These are phyloP conservation scores for Pluvialis apricaria DNA, from an alignment of 2,113 vertebrate species.

Conservation along the genomic window DNA sequence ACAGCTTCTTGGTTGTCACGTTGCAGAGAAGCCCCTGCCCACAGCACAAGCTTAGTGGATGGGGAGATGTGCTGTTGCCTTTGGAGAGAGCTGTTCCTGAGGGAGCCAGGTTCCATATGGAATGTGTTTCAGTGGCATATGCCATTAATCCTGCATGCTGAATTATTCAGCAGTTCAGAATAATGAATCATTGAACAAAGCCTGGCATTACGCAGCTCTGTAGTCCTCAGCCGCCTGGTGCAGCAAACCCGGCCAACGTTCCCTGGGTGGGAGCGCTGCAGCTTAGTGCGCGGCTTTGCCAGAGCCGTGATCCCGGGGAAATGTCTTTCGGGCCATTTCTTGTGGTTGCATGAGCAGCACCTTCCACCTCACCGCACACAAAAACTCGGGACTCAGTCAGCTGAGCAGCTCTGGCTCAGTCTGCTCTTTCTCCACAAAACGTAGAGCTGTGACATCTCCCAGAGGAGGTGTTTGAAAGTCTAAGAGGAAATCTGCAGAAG, in stretches of 20 bases:
- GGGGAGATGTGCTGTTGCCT: neutral
- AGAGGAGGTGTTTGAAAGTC: accelerated
- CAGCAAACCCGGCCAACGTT: neutral
- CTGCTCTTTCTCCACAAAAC: neutral
- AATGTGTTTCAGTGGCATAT: neutral
- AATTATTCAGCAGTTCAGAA: conserved; percentile 35
- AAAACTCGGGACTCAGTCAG: neutral
- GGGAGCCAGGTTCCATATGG: neutral
- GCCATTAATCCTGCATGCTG: neutral
- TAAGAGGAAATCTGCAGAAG: neutral
- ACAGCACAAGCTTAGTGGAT: neutral
- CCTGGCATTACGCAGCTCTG: neutral
- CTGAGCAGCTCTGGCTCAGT: neutral
- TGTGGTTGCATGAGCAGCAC: neutral
- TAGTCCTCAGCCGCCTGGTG: neutral
- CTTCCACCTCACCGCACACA: neutral
- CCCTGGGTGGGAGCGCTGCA: neutral
- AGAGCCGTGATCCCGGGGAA: neutral
- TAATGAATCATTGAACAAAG: conserved; percentile 23
- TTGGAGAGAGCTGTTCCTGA: neutral
- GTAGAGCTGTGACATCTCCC: neutral
- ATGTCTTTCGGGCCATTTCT: too few species aligned
- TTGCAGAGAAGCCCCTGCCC: neutral
- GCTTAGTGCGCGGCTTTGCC: neutral
- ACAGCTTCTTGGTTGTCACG: accelerated